A percentile compares a stretch with the other conserved stretches of the same genome.
These are phyloP conservation scores for Sylvilagus bachmani DNA, from an alignment of 2,113 vertebrate genomes.

Conservation along the genomic window DNA sequence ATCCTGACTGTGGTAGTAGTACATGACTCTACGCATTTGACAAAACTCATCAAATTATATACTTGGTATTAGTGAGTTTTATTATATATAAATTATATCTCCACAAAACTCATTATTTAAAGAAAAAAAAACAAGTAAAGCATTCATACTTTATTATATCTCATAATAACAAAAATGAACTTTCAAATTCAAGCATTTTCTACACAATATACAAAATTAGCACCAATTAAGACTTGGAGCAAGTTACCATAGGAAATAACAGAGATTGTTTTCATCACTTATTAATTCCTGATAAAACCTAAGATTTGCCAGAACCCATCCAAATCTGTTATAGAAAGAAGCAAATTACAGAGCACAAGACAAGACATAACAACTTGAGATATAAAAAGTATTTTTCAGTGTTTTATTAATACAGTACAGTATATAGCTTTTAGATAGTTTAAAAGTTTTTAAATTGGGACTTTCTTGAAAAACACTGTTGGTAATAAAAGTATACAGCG, in stretches of 20 bases:
- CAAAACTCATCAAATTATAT: slow-evolving; percentile 51
- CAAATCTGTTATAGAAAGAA: slow-evolving; percentile 60
- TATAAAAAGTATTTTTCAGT: slow-evolving; percentile 33
- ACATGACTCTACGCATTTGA: background rate
- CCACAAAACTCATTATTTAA: slow-evolving; percentile 47
- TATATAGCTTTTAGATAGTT: slow-evolving; percentile 54
- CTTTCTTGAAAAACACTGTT: slow-evolving; percentile 48
- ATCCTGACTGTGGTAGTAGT: background rate
- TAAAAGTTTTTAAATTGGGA: slow-evolving; percentile 34
- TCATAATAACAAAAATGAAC: slow-evolving; percentile 51
- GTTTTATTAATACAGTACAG: slow-evolving; percentile 39
- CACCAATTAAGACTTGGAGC: slow-evolving; percentile 26
- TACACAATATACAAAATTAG: slow-evolving; percentile 41
- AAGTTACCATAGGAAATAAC: slow-evolving; percentile 34
- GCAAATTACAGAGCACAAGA: slow-evolving; percentile 63
- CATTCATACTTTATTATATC: slow-evolving; percentile 33
- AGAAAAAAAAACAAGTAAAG: slow-evolving; percentile 17
- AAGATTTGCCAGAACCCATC: slow-evolving; percentile 33
- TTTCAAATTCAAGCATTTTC: slow-evolving; percentile 56
- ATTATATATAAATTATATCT: slow-evolving; percentile 15
- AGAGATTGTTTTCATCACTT: slow-evolving; percentile 50
- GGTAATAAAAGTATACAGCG: slow-evolving; percentile 33
- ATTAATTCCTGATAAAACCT: slow-evolving; percentile 51
- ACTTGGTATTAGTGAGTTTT: slow-evolving; percentile 34
- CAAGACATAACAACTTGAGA: slow-evolving; percentile 42